Evolutionary conservation across 2,113 vertebrate genomes (phyloP).

Genomic region (Nanorana parkeri): DNA sequence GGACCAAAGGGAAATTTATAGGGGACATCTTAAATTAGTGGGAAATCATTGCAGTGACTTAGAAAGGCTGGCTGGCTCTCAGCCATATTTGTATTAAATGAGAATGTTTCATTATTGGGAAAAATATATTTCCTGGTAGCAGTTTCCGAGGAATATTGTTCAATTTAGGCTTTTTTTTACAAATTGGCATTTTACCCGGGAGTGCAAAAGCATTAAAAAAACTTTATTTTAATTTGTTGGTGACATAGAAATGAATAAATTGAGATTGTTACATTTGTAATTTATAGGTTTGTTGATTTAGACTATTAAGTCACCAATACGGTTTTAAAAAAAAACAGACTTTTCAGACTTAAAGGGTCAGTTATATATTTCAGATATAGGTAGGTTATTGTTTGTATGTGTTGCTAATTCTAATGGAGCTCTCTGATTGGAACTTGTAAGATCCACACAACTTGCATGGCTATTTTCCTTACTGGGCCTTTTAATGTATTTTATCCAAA

Average conservation of each 20-base stretch:
- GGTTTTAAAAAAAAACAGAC: too few relatives aligned
- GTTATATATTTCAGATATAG: too few relatives aligned
- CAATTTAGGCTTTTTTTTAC: constrained; percentile 8
- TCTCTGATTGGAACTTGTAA: too few relatives aligned
- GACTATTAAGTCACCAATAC: neutral
- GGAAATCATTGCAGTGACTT: constrained; percentile 32
- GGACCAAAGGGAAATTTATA: constrained; percentile 50
- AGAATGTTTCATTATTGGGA: constrained; percentile 44
- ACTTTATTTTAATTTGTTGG: constrained; percentile 1
- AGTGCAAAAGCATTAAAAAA: neutral
- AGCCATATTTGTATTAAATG: constrained; percentile 36
- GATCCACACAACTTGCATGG: too few relatives aligned
- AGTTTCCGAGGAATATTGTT: constrained; percentile 11
- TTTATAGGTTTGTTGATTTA: neutral
- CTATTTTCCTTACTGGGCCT: too few relatives aligned
- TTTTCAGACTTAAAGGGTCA: too few relatives aligned
- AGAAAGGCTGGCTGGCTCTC: constrained; percentile 30
- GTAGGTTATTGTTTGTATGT: too few relatives aligned
- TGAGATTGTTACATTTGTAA: neutral
- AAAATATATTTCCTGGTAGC: constrained; percentile 27
- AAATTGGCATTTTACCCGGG: neutral
- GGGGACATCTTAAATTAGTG: constrained; percentile 47
- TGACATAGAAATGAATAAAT: neutral
- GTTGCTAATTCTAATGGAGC: too few relatives aligned
- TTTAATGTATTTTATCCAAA: too few relatives aligned